These are phyloP conservation scores for Prunella strophiata DNA, from an alignment of 2,797 vertebrate species.

Conservation along the genomic window DNA sequence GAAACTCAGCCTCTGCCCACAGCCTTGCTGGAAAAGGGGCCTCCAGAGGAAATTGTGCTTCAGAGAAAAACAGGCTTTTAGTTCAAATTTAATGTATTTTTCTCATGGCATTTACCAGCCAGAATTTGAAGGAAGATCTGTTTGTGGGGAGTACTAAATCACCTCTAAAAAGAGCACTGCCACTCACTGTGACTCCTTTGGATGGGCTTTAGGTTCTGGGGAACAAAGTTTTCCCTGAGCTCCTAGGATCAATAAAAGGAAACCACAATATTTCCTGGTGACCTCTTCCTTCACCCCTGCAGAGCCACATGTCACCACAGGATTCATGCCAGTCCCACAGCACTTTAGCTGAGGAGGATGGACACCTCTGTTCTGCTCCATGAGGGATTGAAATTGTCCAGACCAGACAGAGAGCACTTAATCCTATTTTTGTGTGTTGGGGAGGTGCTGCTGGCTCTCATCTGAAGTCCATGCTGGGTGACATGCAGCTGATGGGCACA, in stretches of 20 bases:
- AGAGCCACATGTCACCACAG: background rate
- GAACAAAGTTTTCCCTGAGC: background rate
- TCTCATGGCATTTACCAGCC: background rate
- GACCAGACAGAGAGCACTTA: background rate
- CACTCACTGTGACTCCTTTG: background rate
- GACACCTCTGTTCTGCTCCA: background rate
- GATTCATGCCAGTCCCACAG: background rate
- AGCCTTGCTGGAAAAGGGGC: background rate
- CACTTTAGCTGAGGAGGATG: background rate
- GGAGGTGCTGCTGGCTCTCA: background rate
- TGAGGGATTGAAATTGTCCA: background rate
- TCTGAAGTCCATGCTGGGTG: background rate
- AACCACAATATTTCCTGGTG: background rate
- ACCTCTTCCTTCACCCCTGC: background rate
- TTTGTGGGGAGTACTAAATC: background rate
- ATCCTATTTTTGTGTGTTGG: background rate
- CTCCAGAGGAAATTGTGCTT: background rate
- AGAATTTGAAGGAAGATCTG: background rate
- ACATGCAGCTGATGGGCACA: background rate
- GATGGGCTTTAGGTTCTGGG: background rate
- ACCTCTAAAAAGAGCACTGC: background rate
- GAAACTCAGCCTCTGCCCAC: background rate
- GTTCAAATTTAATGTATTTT: background rate
- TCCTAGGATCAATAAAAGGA: background rate
- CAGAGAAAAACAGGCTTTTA: background rate